Base-by-base conservation (phyloP, 2,797 vertebrate species). In the Alca torda region DNA sequence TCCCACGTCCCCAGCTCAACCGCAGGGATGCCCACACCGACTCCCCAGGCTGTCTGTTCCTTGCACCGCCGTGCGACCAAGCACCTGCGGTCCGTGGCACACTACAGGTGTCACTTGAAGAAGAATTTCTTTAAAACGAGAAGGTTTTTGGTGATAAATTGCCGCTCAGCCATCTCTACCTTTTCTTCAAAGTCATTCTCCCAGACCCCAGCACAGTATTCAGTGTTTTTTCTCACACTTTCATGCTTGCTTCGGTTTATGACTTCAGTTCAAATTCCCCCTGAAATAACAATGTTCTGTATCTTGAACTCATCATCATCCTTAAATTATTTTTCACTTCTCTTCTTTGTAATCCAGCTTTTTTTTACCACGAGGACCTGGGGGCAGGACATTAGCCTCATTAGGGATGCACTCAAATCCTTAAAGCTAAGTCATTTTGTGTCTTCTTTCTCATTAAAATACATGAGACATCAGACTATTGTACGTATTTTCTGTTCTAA, bases 341-440 rank as follows among this genome's bases (percentile, higher is more conserved):
- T 78, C 18, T 54, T 87, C 48, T 93, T 87, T 89, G 41, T 78
- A 94, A 95, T 84, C 33, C 76, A 69, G 33, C 50, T 91, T 33
- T 85, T 83, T 57, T 45, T 14, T 59, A 86, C n/a, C 63, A 74
- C 1, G 3, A 90, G 25, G 37, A 83, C 85, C 89, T 76, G 16
- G 14, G 68, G 84, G 60, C 73, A 95, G 84, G 91, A 95, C 65
- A 81, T 93, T 81, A 96, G 89, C 78, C 53, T 91, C 73, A 95
- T 93, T 95, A 96, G 61, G 46, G 76, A 93, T 85, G 65, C 76
- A 90, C 65, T 95, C 74, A 95, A 96, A 94, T 79, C 73, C 60
- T 92, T 94, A 78, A 87, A 93, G n/a, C 37, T 53, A 78, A 75
- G 82, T 90, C 25, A 86, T 92, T 92, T 92, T 86, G 26, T 59